Percentiles rank a stretch among this genome's conserved stretches.
Evolutionary conservation across 2,888 invertebrate genomes (phyloP).

Genomic region (Lochmaea capreae): DNA sequence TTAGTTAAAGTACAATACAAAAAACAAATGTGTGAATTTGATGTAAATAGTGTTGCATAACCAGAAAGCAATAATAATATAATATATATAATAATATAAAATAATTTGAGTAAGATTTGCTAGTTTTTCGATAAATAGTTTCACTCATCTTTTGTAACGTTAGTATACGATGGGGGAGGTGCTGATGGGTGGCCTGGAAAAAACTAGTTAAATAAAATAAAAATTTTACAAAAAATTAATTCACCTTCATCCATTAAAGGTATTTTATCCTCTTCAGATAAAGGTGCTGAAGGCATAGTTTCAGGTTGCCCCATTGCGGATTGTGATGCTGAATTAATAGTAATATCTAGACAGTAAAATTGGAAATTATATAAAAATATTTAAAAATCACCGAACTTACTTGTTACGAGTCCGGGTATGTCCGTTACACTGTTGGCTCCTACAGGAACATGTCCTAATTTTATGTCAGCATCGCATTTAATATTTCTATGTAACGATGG

Average conservation of each 20-base stretch:
- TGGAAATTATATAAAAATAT: not conserved
- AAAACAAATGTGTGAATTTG: no score
- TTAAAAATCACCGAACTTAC: not conserved
- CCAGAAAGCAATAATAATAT: not conserved
- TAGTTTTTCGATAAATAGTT: no score
- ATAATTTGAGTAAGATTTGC: no score
- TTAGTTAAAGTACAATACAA: no score
- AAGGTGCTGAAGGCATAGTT: not conserved
- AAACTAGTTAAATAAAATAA: not conserved
- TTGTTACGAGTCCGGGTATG: not conserved
- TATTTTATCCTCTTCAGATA: not conserved
- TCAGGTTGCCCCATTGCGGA: not conserved
- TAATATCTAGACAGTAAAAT: not conserved
- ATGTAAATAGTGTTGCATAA: not conserved
- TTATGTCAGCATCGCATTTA: slow-evolving; percentile 1
- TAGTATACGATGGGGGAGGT: not conserved
- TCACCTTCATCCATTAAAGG: not conserved
- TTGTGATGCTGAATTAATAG: not conserved
- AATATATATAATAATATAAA: no score
- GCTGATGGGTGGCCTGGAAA: not conserved
- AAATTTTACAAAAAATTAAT: not conserved
- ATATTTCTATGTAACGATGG: not conserved
- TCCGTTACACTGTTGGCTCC: not conserved
- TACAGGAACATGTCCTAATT: slow-evolving; percentile 3
- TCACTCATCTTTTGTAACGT: not conserved